phyloP scores from a whole-genome alignment of 23 tunicate genomes.

The Phallusia fumigata region DNA sequence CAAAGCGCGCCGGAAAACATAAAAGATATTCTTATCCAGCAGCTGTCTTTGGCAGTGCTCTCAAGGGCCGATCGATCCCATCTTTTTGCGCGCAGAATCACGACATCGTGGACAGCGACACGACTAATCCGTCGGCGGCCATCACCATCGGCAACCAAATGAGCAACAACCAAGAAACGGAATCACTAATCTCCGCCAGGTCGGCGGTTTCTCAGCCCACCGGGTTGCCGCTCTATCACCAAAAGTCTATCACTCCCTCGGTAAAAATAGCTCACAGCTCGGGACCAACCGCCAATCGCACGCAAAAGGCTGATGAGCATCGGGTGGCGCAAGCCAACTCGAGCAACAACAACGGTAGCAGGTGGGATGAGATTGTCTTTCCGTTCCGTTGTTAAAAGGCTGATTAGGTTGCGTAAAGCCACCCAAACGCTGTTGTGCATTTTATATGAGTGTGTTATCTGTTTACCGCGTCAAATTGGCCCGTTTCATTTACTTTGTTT shows the following conservation, averaged over 20 bases:
- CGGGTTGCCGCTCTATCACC: conserved; percentile 3
- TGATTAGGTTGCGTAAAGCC: too few species aligned
- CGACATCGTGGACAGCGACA: conserved; percentile 24
- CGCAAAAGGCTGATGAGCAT: not conserved
- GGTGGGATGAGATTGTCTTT: not conserved
- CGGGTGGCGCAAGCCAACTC: not conserved
- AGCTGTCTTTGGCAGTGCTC: too few species aligned
- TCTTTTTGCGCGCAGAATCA: conserved; percentile 22
- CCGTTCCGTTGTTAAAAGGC: too few species aligned
- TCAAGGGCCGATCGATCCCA: too few species aligned
- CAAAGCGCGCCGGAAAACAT: too few species aligned
- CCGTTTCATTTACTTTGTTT: too few species aligned
- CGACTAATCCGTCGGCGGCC: conserved; percentile 13
- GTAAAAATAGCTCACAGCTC: not conserved
- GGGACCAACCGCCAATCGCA: not conserved
- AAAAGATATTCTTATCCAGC: too few species aligned
- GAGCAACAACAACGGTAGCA: conserved; percentile 9
- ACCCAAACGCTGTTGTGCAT: too few species aligned
- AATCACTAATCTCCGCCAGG: conserved; percentile 19
- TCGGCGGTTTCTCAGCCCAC: conserved; percentile 4
- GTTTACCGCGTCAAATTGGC: too few species aligned
- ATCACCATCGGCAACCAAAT: conserved; percentile 10
- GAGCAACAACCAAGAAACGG: conserved; percentile 12
- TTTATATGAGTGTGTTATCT: too few species aligned
- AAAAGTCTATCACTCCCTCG: not conserved